Conservation (phyloP, 2,113 vertebrate species). For the Pollimyrus isidori region DNA sequence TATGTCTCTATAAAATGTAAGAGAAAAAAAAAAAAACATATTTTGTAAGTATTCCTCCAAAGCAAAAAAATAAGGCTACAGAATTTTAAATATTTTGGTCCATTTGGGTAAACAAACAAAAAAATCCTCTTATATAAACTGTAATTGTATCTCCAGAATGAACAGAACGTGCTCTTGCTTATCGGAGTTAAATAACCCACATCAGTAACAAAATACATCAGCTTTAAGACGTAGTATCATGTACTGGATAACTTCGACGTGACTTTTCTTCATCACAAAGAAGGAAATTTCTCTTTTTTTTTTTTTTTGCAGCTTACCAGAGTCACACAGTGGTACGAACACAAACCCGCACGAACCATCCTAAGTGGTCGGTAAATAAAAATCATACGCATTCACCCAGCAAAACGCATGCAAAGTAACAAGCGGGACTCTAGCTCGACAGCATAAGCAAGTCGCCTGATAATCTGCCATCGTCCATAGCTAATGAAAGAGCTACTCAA, state of each 20-base stretch:
- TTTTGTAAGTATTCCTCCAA: neutral
- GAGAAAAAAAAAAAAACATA: neutral
- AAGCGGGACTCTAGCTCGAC: neutral
- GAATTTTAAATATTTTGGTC: neutral
- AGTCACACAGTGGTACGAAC: neutral
- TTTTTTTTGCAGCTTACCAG: neutral
- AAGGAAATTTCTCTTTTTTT: neutral
- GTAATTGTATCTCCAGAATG: neutral
- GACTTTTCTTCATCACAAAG: neutral
- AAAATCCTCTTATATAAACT: neutral
- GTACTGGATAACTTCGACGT: neutral
- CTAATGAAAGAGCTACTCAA: neutral
- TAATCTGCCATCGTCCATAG: neutral
- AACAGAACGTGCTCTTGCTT: neutral
- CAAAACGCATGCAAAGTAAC: conserved; percentile 12
- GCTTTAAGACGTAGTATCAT: neutral
- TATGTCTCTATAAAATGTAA: neutral
- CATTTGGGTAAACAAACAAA: neutral
- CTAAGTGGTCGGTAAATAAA: neutral
- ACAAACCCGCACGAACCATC: neutral
- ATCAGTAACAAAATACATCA: neutral
- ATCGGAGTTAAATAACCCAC: neutral
- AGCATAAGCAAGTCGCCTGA: neutral
- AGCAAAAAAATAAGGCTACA: neutral
- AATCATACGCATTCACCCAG: neutral